Percentiles rank a stretch among this genome's conserved stretches.
phyloP scores from a whole-genome alignment of 2,797 vertebrate species.

The Vespertilio murinus region DNA sequence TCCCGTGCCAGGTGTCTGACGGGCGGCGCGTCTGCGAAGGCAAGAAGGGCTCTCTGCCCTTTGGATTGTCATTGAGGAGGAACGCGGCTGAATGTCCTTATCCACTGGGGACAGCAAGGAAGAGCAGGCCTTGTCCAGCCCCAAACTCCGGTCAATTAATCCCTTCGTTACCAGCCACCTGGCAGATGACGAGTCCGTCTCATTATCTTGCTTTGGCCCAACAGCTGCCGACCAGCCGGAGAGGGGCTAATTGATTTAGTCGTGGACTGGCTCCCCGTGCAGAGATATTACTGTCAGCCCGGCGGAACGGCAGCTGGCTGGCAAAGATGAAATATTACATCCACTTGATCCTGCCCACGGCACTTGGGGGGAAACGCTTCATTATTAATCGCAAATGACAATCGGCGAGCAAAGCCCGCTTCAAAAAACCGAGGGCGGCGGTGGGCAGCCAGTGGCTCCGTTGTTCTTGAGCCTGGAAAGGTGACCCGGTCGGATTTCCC shows the following conservation, averaged over 20 bases:
- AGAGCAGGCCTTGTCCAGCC: constrained; percentile 26
- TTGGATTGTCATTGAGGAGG: not conserved
- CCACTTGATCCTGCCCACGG: constrained; percentile 72
- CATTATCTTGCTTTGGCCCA: constrained; percentile 78
- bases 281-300: constrained; percentile 72
- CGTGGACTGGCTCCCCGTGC: constrained; percentile 68
- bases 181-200: constrained; percentile 65
- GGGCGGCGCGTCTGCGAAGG: not conserved
- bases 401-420: constrained; percentile 53
- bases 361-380: constrained; percentile 72
- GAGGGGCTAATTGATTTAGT: constrained; percentile 81
- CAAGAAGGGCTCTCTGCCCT: not conserved
- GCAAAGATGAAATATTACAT: constrained; percentile 74
- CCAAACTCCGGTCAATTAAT: constrained; percentile 47
- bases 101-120: not conserved
- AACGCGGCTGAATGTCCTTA: not conserved
- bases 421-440: constrained; percentile 64
- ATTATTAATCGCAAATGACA: constrained; percentile 83
- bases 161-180: constrained; percentile 68
- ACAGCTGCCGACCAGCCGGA: constrained; percentile 78
- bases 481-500: constrained; percentile 26
- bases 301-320: constrained; percentile 78
- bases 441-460: not conserved
- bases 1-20: not conserved
- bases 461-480: not conserved